A percentile compares a stretch with the other conserved stretches of the same genome.
Conservation (phyloP, 1,140 invertebrate species). For the Drosophila equinoxialis region DNA sequence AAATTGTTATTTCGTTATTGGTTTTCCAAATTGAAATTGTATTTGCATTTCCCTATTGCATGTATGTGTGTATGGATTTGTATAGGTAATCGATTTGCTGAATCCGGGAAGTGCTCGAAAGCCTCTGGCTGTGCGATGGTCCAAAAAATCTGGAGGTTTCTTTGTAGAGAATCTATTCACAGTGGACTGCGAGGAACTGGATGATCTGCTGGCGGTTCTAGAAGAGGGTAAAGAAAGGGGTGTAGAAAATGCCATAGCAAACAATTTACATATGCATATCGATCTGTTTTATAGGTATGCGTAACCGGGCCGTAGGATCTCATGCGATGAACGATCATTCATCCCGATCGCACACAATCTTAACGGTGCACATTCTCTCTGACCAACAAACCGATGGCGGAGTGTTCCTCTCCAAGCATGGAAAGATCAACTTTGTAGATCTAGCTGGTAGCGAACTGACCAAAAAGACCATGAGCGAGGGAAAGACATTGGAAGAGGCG, state of each 20-base stretch:
- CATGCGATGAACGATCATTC: conserved; percentile 99
- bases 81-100: conserved; percentile 95
- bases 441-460: conserved; percentile 97
- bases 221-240: conserved; percentile 97
- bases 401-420: conserved; percentile 92
- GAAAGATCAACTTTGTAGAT: conserved; percentile 98
- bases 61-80: not conserved
- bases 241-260: not conserved
- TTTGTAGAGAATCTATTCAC: conserved; percentile 98
- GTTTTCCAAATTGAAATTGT: conserved; percentile 65
- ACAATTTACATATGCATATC: not conserved
- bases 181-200: conserved; percentile 96
- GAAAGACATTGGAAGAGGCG: conserved; percentile 95
- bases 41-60: conserved; percentile 49
- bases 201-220: conserved; percentile 95
- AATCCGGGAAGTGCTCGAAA: conserved; percentile 93
- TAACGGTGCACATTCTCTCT: conserved; percentile 93
- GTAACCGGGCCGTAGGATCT: conserved; percentile 91
- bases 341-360: conserved; percentile 96
- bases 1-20: conserved; percentile 49
- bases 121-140: conserved; percentile 94
- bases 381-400: conserved; percentile 91
- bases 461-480: conserved; percentile 95
- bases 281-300: conserved; percentile 86
- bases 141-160: conserved; percentile 94